phyloP scores from a whole-genome alignment of 2,113 vertebrate genomes.

The Pelvicachromis taeniatus region DNA sequence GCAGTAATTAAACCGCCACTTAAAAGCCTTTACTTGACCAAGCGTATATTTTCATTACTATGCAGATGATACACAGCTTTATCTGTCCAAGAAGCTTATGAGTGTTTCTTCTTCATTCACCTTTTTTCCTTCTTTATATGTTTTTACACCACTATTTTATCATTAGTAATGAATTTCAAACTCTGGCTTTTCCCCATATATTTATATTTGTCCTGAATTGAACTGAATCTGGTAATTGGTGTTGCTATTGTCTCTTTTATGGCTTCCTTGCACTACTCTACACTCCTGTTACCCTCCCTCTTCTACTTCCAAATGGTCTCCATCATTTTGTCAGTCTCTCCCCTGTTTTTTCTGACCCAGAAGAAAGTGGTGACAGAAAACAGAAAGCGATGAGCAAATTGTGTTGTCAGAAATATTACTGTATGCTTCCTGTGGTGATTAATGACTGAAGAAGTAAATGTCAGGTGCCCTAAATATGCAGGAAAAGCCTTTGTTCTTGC shows the following conservation, averaged over 20 bases:
- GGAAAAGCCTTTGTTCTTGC: background rate
- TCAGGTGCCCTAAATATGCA: background rate
- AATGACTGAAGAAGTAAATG: background rate
- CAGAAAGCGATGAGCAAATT: constrained; percentile 12
- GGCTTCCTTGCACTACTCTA: constrained; percentile 9
- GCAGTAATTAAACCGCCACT: background rate
- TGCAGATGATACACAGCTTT: background rate
- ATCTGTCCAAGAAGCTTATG: background rate
- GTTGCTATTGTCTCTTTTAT: constrained; percentile 32
- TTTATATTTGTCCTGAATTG: background rate
- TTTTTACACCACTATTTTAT: background rate
- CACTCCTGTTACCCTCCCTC: background rate
- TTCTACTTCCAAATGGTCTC: constrained; percentile 38
- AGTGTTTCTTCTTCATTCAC: background rate
- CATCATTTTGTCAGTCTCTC: constrained; percentile 56
- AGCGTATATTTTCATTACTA: background rate
- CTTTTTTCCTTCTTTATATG: background rate
- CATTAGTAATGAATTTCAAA: background rate
- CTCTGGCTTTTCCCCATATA: background rate
- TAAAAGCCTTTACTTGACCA: background rate
- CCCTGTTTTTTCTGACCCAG: background rate
- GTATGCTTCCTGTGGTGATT: background rate
- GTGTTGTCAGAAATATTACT: background rate
- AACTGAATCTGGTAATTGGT: constrained; percentile 5
- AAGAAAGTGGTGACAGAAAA: constrained; percentile 36